Percentiles rank a stretch among this genome's conserved stretches.
Evolutionary conservation across 2,797 vertebrate genomes (phyloP).

Genomic region (Sciurus carolinensis): DNA sequence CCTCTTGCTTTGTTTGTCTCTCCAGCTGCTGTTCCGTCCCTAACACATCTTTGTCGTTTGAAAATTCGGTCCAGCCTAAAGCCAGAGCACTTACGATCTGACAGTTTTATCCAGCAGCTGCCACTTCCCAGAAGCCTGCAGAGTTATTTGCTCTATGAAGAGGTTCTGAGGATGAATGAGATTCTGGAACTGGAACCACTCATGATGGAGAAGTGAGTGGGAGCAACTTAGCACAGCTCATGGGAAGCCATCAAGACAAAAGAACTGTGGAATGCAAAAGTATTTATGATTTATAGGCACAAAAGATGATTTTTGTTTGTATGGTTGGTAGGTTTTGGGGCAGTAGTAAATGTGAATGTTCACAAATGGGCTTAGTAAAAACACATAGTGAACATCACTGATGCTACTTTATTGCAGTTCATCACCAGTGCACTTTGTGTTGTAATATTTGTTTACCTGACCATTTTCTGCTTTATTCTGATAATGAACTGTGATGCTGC

Average conservation of each 20-base stretch:
- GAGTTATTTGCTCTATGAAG: constrained; percentile 89
- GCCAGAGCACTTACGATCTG: constrained; percentile 81
- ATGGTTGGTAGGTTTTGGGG: background rate
- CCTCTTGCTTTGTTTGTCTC: constrained; percentile 57
- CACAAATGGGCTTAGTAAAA: constrained; percentile 2
- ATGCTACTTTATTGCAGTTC: constrained; percentile 39
- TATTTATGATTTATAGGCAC: constrained; percentile 50
- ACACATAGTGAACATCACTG: background rate
- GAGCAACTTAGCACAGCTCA: constrained; percentile 4
- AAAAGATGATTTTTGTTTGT: constrained; percentile 52
- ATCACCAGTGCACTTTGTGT: constrained; percentile 30
- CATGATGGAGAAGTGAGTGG: constrained; percentile 71
- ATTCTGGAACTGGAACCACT: constrained; percentile 69
- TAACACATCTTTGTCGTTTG: constrained; percentile 91
- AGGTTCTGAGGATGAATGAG: constrained; percentile 83
- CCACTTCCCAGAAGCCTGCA: constrained; percentile 90
- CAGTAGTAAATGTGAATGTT: constrained; percentile 53
- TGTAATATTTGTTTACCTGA: constrained; percentile 34
- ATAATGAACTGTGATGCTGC: constrained; percentile 48
- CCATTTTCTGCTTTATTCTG: constrained; percentile 62
- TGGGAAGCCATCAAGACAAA: constrained; percentile 57
- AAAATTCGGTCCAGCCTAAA: constrained; percentile 88
- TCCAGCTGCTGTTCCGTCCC: constrained; percentile 88
- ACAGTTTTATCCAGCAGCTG: constrained; percentile 84
- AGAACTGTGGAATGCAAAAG: background rate